phyloP scores from a whole-genome alignment of 2,888 invertebrate genomes.

The Agriopis leucophaearia region DNA sequence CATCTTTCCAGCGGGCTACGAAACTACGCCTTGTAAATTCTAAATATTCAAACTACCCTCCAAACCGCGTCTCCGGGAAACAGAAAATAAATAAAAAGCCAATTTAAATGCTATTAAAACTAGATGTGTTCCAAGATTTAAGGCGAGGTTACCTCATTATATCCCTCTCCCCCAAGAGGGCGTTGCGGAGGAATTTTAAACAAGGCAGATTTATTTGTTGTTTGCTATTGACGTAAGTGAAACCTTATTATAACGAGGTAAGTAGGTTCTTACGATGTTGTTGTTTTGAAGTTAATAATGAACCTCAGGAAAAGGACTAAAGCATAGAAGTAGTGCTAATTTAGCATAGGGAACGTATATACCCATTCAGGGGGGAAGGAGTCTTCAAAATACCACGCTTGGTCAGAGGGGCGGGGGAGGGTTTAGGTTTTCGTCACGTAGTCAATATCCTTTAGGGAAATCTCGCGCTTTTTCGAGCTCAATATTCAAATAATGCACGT shows the following conservation, averaged over 20 bases:
- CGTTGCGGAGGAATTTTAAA: conserved; percentile 15
- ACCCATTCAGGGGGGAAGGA: no score
- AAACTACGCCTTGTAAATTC: not conserved
- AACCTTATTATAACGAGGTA: conserved; percentile 11
- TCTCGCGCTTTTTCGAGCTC: no score
- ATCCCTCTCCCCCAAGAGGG: conserved; percentile 28
- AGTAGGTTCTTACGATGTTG: not conserved
- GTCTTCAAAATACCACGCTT: no score
- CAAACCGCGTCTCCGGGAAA: conserved; percentile 38
- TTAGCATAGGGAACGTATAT: no score
- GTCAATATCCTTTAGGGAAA: no score
- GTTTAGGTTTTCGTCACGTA: no score
- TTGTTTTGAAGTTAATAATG: not conserved
- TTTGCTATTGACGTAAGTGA: conserved; percentile 22
- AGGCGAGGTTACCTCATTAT: conserved; percentile 49
- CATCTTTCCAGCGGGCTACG: no score
- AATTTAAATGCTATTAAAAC: conserved; percentile 85
- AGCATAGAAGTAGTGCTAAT: no score
- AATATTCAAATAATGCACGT: no score
- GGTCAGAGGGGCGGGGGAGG: no score
- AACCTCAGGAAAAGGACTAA: no score
- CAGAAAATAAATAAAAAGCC: conserved; percentile 80
- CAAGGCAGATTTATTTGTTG: conserved; percentile 23
- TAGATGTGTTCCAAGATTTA: conserved; percentile 75
- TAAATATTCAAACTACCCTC: conserved; percentile 55